phyloP scores from a whole-genome alignment of 2,113 vertebrate species.

The Brienomyrus brachyistius region DNA sequence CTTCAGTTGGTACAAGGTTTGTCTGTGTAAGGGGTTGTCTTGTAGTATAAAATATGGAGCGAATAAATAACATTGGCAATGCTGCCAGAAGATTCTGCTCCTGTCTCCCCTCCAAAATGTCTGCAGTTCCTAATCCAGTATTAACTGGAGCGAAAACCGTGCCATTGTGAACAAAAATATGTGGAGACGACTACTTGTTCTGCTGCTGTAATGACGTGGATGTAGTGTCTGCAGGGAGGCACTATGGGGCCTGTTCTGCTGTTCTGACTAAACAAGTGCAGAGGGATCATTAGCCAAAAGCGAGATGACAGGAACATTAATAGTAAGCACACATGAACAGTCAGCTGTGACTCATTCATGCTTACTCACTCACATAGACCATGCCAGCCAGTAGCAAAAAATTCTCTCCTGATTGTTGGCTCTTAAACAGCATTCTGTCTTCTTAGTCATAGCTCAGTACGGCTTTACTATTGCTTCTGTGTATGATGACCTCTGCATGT shows the following conservation, averaged over 20 bases:
- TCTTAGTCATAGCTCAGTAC: neutral
- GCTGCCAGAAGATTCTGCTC: neutral
- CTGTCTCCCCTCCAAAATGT: neutral
- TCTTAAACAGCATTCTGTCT: neutral
- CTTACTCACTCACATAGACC: neutral
- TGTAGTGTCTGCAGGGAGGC: neutral
- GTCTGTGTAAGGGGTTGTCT: neutral
- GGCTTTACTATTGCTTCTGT: neutral
- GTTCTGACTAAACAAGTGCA: slow-evolving; percentile 7
- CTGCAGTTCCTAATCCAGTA: neutral
- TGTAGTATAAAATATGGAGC: neutral
- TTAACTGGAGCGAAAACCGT: neutral
- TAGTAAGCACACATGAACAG: neutral
- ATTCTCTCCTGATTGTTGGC: neutral
- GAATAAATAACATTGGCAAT: neutral
- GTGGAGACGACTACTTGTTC: neutral
- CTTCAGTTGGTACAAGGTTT: neutral
- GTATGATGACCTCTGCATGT: neutral
- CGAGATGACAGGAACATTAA: slow-evolving; percentile 12
- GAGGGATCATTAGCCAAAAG: slow-evolving; percentile 15
- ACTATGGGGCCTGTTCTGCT: neutral
- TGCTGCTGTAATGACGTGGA: neutral
- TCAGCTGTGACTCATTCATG: neutral
- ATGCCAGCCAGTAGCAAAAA: neutral
- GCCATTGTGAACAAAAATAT: neutral